Percentiles rank a stretch among this genome's conserved stretches.
phyloP scores from a whole-genome alignment of 2,797 vertebrate species.

The Sebastes aleutianus region DNA sequence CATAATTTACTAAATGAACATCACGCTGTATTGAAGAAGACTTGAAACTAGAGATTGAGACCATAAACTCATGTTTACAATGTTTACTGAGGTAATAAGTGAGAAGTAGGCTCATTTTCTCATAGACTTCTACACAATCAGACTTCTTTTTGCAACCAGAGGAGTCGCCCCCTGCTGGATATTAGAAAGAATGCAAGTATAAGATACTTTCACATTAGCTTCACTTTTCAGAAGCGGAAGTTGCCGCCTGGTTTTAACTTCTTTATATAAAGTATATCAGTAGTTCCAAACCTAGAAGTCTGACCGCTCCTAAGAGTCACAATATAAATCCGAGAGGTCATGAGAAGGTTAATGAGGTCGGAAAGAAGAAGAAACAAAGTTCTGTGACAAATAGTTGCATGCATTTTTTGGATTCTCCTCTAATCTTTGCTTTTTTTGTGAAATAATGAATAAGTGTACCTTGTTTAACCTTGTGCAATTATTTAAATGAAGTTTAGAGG shows the following conservation, averaged over 20 bases:
- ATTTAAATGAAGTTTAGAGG: neutral
- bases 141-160: too few relatives aligned
- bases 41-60: fast-evolving
- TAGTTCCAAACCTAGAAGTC: neutral
- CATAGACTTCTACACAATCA: too few relatives aligned
- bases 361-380: neutral
- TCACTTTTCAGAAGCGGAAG: too few relatives aligned
- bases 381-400: neutral
- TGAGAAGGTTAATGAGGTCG: neutral
- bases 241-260: neutral
- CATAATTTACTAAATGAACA: too few relatives aligned
- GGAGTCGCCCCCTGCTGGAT: too few relatives aligned
- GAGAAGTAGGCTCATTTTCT: too few relatives aligned
- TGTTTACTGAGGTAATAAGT: too few relatives aligned
- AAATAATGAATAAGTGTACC: neutral
- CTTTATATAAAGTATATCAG: neutral
- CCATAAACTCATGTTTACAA: too few relatives aligned
- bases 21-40: too few relatives aligned
- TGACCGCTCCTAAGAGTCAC: neutral
- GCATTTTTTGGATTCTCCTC: neutral
- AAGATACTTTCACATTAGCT: too few relatives aligned
- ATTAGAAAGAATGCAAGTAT: too few relatives aligned
- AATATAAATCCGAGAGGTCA: neutral
- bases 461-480: neutral
- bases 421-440: neutral